Evolutionary conservation across 2,888 invertebrate species (phyloP).

Genomic region (Phalangium opilio): DNA sequence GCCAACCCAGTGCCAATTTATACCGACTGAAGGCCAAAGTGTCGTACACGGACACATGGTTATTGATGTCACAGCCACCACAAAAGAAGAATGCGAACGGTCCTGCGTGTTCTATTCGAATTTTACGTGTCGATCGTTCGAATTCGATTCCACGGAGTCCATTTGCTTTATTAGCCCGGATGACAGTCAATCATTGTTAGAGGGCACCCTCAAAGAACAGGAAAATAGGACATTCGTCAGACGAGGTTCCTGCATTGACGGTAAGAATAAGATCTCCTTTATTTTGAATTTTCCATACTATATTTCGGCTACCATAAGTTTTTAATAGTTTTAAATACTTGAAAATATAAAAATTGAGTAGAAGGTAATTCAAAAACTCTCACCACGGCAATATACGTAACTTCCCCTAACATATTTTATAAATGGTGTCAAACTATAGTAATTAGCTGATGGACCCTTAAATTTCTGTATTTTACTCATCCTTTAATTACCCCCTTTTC

Average conservation of each 20-base stretch:
- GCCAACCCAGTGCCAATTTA: slow-evolving; percentile 11
- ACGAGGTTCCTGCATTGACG: slow-evolving; percentile 15
- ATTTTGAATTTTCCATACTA: too few relatives aligned
- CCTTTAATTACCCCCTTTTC: too few relatives aligned
- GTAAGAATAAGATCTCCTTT: too few relatives aligned
- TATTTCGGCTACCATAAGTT: too few relatives aligned
- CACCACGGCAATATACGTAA: too few relatives aligned
- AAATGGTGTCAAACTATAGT: too few relatives aligned
- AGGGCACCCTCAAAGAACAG: neutral
- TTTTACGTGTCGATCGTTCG: slow-evolving; percentile 14
- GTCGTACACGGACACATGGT: slow-evolving; percentile 9
- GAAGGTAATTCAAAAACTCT: too few relatives aligned
- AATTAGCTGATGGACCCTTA: too few relatives aligned
- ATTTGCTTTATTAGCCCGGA: slow-evolving; percentile 13
- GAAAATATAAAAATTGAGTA: too few relatives aligned
- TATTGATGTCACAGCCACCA: slow-evolving; percentile 2
- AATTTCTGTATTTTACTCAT: too few relatives aligned
- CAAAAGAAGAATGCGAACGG: slow-evolving; percentile 7
- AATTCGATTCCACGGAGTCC: slow-evolving; percentile 1
- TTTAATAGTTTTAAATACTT: too few relatives aligned
- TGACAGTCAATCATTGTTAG: slow-evolving; percentile 5
- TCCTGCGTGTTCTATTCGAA: slow-evolving; percentile 9
- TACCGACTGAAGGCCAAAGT: slow-evolving; percentile 5
- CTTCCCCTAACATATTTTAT: too few relatives aligned
- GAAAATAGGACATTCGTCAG: slow-evolving; percentile 6